These are phyloP conservation scores for Polypedilum vanderplanki DNA, from an alignment of 1,140 invertebrate genomes.

Conservation along the genomic window DNA sequence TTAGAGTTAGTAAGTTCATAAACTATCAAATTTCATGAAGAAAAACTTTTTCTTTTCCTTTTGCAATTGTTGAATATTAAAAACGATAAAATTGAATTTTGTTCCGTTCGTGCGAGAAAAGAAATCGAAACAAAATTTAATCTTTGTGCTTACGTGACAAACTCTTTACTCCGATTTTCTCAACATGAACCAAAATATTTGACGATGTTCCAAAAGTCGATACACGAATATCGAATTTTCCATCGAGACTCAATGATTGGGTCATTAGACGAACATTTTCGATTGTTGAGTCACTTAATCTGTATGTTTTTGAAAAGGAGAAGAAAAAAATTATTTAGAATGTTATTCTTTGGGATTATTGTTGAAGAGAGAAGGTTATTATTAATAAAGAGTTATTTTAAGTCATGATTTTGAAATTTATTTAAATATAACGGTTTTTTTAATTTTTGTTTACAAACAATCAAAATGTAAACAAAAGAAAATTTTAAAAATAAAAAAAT, in stretches of 20 bases:
- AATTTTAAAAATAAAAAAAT: too few species aligned
- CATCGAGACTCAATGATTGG: constrained; percentile 33
- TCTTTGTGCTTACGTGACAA: constrained; percentile 31
- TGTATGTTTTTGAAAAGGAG: constrained; percentile 29
- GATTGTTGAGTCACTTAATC: constrained; percentile 33
- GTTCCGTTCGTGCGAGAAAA: background rate
- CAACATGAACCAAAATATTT: constrained; percentile 32
- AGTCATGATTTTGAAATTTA: too few species aligned
- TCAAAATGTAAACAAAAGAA: too few species aligned
- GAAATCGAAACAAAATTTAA: background rate
- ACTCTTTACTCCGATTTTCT: constrained; percentile 32
- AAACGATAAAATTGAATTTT: constrained; percentile 4
- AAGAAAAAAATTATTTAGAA: too few species aligned
- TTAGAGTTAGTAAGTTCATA: too few species aligned
- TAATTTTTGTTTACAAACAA: too few species aligned
- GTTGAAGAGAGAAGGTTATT: too few species aligned
- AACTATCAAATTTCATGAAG: too few species aligned
- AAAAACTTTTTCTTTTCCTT: too few species aligned
- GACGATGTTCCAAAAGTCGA: constrained; percentile 34
- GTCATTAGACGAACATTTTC: constrained; percentile 33
- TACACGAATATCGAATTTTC: constrained; percentile 33
- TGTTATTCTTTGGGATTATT: too few species aligned
- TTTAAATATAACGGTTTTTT: too few species aligned
- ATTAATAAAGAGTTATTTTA: too few species aligned
- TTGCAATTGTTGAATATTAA: background rate